phyloP scores from a whole-genome alignment of 1,140 invertebrate species.

The Mercenaria mercenaria region DNA sequence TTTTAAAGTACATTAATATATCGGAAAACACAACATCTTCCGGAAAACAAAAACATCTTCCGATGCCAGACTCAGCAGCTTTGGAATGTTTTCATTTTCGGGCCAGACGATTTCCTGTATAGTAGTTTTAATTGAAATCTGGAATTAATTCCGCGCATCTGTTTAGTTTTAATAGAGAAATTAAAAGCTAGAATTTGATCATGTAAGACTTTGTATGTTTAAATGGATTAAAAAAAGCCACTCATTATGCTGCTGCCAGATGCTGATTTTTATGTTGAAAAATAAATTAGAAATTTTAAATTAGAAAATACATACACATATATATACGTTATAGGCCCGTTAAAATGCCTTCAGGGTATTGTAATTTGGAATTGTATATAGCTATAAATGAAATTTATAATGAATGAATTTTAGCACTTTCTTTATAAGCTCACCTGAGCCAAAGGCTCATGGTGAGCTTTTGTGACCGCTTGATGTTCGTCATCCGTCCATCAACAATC shows the following conservation, averaged over 20 bases:
- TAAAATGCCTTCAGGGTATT: too few relatives aligned
- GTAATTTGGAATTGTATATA: too few relatives aligned
- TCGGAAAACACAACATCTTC: neutral
- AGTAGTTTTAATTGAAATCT: slow-evolving; percentile 46
- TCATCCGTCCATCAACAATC: too few relatives aligned
- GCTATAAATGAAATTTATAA: too few relatives aligned
- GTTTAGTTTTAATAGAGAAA: neutral
- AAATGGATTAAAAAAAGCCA: slow-evolving; percentile 15
- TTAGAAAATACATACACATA: too few relatives aligned
- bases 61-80: neutral
- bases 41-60: neutral
- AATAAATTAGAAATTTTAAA: neutral
- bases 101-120: neutral
- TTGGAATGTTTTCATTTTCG: slow-evolving; percentile 5
- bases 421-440: too few relatives aligned
- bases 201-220: neutral
- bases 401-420: too few relatives aligned
- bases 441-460: too few relatives aligned
- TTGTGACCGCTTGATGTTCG: too few relatives aligned
- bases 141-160: slow-evolving; percentile 13
- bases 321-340: too few relatives aligned
- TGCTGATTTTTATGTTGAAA: neutral
- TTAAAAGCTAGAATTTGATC: slow-evolving; percentile 10
- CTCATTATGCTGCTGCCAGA: neutral
- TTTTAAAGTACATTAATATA: neutral